Base-by-base conservation (phyloP, 2,113 vertebrate species). In the Eulacestoma nigropectus region DNA sequence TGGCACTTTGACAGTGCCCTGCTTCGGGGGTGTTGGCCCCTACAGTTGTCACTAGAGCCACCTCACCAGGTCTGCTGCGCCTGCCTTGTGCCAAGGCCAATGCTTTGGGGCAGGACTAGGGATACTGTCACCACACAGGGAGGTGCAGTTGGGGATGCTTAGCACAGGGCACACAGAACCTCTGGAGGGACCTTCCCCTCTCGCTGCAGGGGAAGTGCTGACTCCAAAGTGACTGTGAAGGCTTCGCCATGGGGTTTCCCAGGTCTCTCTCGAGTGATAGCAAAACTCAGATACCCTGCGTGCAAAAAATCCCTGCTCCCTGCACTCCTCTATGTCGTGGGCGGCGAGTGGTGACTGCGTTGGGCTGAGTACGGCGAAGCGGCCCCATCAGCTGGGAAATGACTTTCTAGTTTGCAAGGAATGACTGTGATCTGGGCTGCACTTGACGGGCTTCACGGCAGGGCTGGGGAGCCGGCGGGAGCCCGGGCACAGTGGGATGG, bases 221-320 rank as follows among this genome's bases (percentile, higher is more conserved):
- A 82, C 94, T 95, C 95, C 96, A 93, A 3, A 68, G 67, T 10
- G 23, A 23, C 93, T 52, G 73, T 4, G 22, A 87, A 69, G 56
- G 74, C 89, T 87, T 79, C 1, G 22, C 87, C 9, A 41, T 96
- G 96, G 96, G 96, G 90, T 97, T 96, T 96, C 95, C 96, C 92
- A 94, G 84, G 78, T 79, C 73, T 68, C n/a, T 94, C 65, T 94
- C 41, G 27, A 91, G 90, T 90, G 96, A 96, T 88, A 97, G 85
- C 92, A 97, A 95, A 95, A 93, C 88, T 57, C 92, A 69, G 63
- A 90, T 30, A 85, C 90, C 21, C 73, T 87, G 81, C 65, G 76
- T 49, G 46, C 5, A 73, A 95, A 97, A 95, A 97, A 92, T 92
- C 92, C 95, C 95, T 72, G 88, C 95, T 97, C 96, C 94, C 27